Conservation (phyloP, 2,797 vertebrate genomes). For the Sphenopsis melanotis region DNA sequence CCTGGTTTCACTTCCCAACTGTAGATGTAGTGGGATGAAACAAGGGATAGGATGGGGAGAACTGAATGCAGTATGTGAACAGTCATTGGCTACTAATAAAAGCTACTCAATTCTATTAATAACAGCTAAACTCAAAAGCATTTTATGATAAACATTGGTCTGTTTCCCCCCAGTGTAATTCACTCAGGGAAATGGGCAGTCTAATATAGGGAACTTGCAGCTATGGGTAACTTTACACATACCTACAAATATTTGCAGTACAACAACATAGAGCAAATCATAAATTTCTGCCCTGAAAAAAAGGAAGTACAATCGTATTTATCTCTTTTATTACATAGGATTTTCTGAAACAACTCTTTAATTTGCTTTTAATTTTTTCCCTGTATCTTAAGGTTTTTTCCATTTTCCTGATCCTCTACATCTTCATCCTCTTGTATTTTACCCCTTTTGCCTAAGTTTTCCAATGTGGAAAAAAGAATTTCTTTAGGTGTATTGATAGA, state of each 20-base stretch:
- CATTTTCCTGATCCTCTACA: background rate
- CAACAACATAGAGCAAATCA: background rate
- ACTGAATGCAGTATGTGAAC: background rate
- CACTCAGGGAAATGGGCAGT: background rate
- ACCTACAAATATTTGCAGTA: background rate
- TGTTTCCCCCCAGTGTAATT: background rate
- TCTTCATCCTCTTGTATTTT: background rate
- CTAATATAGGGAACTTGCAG: background rate
- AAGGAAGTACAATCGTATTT: background rate
- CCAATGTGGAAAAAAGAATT: background rate
- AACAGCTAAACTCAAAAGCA: background rate
- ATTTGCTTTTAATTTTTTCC: background rate
- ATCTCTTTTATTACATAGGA: background rate
- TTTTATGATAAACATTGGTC: background rate
- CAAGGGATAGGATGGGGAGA: fast-evolving
- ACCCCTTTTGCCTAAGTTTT: background rate
- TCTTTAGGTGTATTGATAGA: background rate
- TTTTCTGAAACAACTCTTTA: background rate
- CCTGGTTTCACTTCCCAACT: background rate
- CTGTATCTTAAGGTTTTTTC: background rate
- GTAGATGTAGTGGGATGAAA: fast-evolving
- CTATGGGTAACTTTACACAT: background rate
- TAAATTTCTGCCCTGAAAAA: background rate
- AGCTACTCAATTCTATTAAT: background rate
- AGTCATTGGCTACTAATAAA: background rate